Base-by-base conservation (phyloP, 1,140 invertebrate species). In the Uloborus diversus region DNA sequence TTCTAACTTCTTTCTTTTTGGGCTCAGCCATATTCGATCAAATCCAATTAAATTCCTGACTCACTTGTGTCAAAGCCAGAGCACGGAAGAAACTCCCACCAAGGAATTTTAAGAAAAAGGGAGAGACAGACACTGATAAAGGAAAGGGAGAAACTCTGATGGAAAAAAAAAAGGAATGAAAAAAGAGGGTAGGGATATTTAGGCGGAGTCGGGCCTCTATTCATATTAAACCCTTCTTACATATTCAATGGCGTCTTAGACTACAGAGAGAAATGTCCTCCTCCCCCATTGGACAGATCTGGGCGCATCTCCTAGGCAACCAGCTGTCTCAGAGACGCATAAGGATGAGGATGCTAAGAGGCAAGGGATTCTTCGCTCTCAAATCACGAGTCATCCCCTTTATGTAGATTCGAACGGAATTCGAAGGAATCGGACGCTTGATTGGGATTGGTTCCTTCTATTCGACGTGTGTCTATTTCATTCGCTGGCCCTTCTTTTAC, bases 161-260 rank as follows among this genome's bases (percentile, higher is more conserved):
- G 5, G 57, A 57, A 56, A 73, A 27, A 73, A 73, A 30, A 51
- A 75, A 75, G 20, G 42, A 47, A 42, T 11, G 37, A 27, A 37
- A 25, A 17, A 56, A n/a, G 28, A 17, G 17, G 20, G 61, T 53
- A 37, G 59, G 73, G 73, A 42, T 66, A 66, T 78, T 78, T 78
- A 78, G 73, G 73, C 73, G 73, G 73, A 78, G 73, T 64, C 71
- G 71, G 64, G 42, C 71, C 37, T 75, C 71, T 64, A 75, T 75
- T 66, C 62, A 78, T 66, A 78, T 78, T 78, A 78, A 78, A 78
- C 62, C 69, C 73, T 78, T 78, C 73, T 78, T 78, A 78, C 73
- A 78, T 78, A 78, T 78, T 78, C 73, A 78, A 78, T 78, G 73
- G 73, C 73, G 73, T 65, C 73, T 78, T 30, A 49, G 73, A 75